A percentile compares a stretch with the other conserved stretches of the same genome.
phyloP scores from a whole-genome alignment of 1,140 invertebrate species.

The Carposina sasakii region DNA sequence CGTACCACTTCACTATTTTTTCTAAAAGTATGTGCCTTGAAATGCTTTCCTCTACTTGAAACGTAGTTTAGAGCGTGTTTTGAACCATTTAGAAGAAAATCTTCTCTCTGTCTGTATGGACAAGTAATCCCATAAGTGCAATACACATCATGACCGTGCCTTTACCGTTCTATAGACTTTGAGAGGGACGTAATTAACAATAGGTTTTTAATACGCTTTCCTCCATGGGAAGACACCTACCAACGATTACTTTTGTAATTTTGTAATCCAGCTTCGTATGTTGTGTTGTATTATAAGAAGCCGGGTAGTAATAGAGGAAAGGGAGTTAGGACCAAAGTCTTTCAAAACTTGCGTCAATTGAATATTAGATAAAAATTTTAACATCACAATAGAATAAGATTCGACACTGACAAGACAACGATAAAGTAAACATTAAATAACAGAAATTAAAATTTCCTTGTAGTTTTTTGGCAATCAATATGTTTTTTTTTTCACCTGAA shows the following conservation, averaged over 20 bases:
- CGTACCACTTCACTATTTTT: slow-evolving; percentile 57
- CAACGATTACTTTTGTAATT: slow-evolving; percentile 48
- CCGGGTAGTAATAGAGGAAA: slow-evolving; percentile 41
- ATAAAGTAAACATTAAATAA: slow-evolving; percentile 48
- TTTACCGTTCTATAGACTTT: slow-evolving; percentile 71
- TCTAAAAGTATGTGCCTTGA: slow-evolving; percentile 72
- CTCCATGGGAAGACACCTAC: slow-evolving; percentile 37
- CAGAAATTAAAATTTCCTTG: slow-evolving; percentile 56
- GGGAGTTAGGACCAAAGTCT: slow-evolving; percentile 56
- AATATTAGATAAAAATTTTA: slow-evolving; percentile 37
- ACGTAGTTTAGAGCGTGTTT: slow-evolving; percentile 66
- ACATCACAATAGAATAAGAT: slow-evolving; percentile 57
- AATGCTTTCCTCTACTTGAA: slow-evolving; percentile 66
- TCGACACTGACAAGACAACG: slow-evolving; percentile 59
- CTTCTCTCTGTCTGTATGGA: slow-evolving; percentile 63
- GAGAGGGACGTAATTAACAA: slow-evolving; percentile 70
- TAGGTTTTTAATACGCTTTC: slow-evolving; percentile 58
- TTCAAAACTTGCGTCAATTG: slow-evolving; percentile 57
- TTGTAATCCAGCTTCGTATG: slow-evolving; percentile 45
- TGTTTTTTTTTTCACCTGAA: too few relatives aligned
- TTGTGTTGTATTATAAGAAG: slow-evolving; percentile 35
- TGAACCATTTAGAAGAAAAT: slow-evolving; percentile 64
- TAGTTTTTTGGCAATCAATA: slow-evolving; percentile 50
- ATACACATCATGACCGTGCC: slow-evolving; percentile 71
- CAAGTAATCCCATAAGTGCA: slow-evolving; percentile 62